Base-by-base conservation (phyloP, 2,888 invertebrate genomes). In the Aporophyla lueneburgensis region DNA sequence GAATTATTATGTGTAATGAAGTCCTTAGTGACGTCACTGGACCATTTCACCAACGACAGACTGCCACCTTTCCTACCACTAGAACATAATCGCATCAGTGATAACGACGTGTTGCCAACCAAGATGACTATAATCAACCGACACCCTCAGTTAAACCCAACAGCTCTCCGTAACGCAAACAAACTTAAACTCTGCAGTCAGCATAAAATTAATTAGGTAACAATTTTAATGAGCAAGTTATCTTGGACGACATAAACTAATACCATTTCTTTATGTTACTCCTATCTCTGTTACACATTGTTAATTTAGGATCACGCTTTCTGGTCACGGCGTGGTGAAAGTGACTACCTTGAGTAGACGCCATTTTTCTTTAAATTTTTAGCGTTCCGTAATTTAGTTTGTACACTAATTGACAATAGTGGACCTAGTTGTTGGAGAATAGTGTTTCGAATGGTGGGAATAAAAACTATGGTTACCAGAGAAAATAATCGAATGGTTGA, bases 291-390 rank as follows among this genome's bases (percentile, higher is more conserved):
- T 94, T 93, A 94, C 96, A 96, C 93, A 85, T 94, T 91, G 95
- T 95, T 96, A 95, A 95, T 95, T 96, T 94, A 92, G 91, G 90
- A 92, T 87, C 93, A 96, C 96, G 95, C 96, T 96, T 96, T 96
- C 95, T 95, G 93, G 90, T 86, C 90, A 88, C 88, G 81, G 76
- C 68, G 12, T 12, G 89, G 94, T 91, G 95, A 95, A 95, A 95
- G 95, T 94, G 83, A 62, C 71, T 81, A 81, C 74, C 78, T 79
- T 78, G 63, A 68, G 3, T 71, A 58, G 71, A 74, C 58, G 80
- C 74, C 54, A 74, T 74, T 80, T 89, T 51, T 46, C 10, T 65
- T 88, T 89, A 83, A 86, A 87, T 82, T 88, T 89, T 90, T 89
- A 83, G 83, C 75, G 76, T 75, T 87, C 80, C 85, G 82, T 82